phyloP scores from a whole-genome alignment of 2,888 invertebrate species.

The Phalera bucephala region DNA sequence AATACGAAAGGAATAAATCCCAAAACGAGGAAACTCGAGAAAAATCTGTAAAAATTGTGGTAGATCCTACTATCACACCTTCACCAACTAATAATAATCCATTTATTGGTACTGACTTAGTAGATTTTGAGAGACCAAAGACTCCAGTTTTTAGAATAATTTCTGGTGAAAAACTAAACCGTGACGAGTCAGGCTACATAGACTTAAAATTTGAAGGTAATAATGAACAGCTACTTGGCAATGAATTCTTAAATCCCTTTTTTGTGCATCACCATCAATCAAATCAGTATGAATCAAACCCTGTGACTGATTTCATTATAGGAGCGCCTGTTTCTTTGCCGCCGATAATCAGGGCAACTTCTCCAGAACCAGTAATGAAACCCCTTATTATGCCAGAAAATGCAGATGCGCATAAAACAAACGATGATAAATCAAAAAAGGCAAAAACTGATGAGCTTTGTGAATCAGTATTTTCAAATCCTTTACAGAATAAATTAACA shows the following conservation, averaged over 20 bases:
- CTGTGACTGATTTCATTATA: constrained; percentile 72
- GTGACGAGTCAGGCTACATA: constrained; percentile 50
- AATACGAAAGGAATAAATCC: constrained; percentile 68
- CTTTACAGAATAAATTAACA: constrained; percentile 30
- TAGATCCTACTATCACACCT: constrained; percentile 41
- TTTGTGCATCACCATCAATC: constrained; percentile 53
- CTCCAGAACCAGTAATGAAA: constrained; percentile 58
- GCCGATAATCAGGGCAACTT: constrained; percentile 54
- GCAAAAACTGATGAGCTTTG: constrained; percentile 16
- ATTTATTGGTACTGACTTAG: constrained; percentile 44
- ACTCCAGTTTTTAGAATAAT: constrained; percentile 72
- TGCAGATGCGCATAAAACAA: constrained; percentile 13
- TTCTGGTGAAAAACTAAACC: constrained; percentile 48
- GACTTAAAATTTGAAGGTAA: constrained; percentile 40
- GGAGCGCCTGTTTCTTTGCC: constrained; percentile 79
- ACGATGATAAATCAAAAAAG: constrained; percentile 16
- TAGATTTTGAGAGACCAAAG: constrained; percentile 56
- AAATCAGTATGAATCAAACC: constrained; percentile 36
- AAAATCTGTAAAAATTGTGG: constrained; percentile 49
- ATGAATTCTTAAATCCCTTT: constrained; percentile 69
- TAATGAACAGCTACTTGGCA: constrained; percentile 46
- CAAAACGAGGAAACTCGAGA: constrained; percentile 61
- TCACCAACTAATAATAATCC: constrained; percentile 48
- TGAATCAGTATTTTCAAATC: constrained; percentile 37
- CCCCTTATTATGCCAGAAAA: constrained; percentile 44